phyloP scores from a whole-genome alignment of 2,888 invertebrate genomes.

The Diarsia brunnea region DNA sequence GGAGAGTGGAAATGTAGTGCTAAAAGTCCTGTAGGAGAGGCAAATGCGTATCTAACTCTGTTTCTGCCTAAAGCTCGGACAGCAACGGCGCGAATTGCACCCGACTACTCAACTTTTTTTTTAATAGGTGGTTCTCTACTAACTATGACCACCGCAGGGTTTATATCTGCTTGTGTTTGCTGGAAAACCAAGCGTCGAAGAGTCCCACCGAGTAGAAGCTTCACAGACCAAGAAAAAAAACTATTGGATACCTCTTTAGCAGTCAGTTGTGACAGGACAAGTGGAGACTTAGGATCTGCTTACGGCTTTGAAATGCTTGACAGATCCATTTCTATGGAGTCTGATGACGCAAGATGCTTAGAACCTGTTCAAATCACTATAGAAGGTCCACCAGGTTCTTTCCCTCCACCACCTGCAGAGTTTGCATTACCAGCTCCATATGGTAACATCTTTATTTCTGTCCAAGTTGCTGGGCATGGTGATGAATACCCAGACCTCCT shows the following conservation, averaged over 20 bases:
- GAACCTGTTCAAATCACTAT: conserved; percentile 92
- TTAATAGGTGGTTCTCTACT: conserved; percentile 93
- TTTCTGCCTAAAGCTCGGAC: conserved; percentile 91
- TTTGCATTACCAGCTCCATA: conserved; percentile 88
- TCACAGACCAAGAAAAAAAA: conserved; percentile 97
- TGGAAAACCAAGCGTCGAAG: conserved; percentile 94
- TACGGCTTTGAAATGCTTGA: conserved; percentile 90
- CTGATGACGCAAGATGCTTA: conserved; percentile 87
- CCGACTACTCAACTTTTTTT: conserved; percentile 93
- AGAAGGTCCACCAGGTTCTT: conserved; percentile 87
- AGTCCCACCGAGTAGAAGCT: conserved; percentile 92
- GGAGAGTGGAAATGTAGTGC: conserved; percentile 96
- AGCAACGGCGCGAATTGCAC: conserved; percentile 94
- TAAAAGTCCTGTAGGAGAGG: conserved; percentile 92
- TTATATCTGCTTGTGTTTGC: conserved; percentile 86
- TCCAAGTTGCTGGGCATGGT: conserved; percentile 93
- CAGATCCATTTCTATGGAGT: conserved; percentile 87
- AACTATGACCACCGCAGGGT: conserved; percentile 92
- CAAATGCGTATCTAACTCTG: conserved; percentile 91
- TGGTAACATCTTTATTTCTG: conserved; percentile 96
- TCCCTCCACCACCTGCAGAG: conserved; percentile 87
- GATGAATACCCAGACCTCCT: conserved; percentile 95
- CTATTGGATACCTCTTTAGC: conserved; percentile 94
- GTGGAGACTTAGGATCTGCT: conserved; percentile 91
- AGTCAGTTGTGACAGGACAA: conserved; percentile 92